A percentile compares a stretch with the other conserved stretches of the same genome.
phyloP scores from a whole-genome alignment of 2,113 vertebrate genomes.

The Psilopogon haemacephalus region DNA sequence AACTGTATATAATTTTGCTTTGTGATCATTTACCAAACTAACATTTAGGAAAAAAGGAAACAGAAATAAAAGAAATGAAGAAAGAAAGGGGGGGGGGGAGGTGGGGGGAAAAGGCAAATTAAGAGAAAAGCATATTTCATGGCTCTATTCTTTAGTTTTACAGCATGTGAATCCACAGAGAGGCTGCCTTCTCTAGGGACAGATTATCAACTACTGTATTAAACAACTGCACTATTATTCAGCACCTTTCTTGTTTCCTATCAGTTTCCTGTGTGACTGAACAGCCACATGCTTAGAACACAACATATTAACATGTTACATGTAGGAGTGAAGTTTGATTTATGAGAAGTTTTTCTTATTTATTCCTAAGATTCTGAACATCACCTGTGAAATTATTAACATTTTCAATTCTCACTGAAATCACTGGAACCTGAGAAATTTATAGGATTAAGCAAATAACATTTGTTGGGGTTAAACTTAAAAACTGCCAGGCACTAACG shows the following conservation, averaged over 20 bases:
- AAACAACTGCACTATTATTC: conserved; percentile 53
- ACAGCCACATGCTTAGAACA: conserved; percentile 70
- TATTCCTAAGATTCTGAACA: background rate
- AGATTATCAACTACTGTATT: background rate
- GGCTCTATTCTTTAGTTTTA: background rate
- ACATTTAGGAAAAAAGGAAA: background rate
- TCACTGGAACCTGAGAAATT: background rate
- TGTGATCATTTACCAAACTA: conserved; percentile 10
- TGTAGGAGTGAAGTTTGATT: background rate
- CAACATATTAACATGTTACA: conserved; percentile 31
- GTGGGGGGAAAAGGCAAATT: fast-evolving
- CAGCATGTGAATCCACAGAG: background rate
- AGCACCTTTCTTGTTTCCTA: conserved; percentile 47
- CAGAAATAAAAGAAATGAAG: background rate
- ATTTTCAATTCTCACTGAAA: background rate
- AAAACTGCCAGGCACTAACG: background rate
- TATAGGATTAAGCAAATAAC: background rate
- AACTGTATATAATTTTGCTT: background rate
- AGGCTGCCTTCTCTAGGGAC: background rate
- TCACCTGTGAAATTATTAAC: background rate
- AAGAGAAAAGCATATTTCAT: background rate
- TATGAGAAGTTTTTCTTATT: background rate
- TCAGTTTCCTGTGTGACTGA: conserved; percentile 67
- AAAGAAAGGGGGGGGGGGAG: no score
- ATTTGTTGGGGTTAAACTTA: conserved; percentile 3